These are phyloP conservation scores for Rhamphomyia laevipes DNA, from an alignment of 2,888 invertebrate genomes.

Conservation along the genomic window DNA sequence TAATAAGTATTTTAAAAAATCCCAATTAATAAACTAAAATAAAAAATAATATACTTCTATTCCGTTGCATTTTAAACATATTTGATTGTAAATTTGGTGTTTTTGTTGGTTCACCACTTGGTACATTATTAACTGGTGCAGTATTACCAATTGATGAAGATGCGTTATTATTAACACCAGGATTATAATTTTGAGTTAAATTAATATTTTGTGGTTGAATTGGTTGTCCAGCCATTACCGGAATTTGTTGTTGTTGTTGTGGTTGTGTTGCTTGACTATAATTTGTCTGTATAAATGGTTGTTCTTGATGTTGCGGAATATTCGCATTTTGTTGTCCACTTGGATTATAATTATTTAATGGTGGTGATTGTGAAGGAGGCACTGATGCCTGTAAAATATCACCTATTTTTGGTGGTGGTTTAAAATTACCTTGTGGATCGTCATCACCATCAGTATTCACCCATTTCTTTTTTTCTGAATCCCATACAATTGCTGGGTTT, in stretches of 20 bases:
- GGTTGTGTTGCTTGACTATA: background rate
- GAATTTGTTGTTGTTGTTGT: background rate
- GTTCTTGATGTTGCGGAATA: background rate
- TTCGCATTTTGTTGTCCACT: too few relatives aligned
- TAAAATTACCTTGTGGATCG: conserved; percentile 42
- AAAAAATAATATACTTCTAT: conserved; percentile 50
- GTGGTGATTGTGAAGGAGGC: background rate
- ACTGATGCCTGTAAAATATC: conserved; percentile 36
- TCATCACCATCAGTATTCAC: conserved; percentile 66
- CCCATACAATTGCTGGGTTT: conserved; percentile 90
- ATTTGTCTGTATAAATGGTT: background rate
- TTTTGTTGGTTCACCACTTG: conserved; percentile 15
- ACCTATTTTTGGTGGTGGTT: conserved; percentile 59
- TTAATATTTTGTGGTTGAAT: background rate
- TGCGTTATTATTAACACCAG: too few relatives aligned
- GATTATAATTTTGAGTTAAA: background rate
- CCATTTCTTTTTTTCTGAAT: conserved; percentile 77
- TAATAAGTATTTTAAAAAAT: background rate
- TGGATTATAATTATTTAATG: background rate
- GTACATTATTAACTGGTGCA: conserved; percentile 1
- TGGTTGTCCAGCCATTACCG: conserved; percentile 12
- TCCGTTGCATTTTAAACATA: conserved; percentile 69
- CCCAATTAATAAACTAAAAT: background rate
- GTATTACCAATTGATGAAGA: background rate
- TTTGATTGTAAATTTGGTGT: conserved; percentile 43